Conservation (phyloP, 2,113 vertebrate genomes). For the Protomyctophum bolini region DNA sequence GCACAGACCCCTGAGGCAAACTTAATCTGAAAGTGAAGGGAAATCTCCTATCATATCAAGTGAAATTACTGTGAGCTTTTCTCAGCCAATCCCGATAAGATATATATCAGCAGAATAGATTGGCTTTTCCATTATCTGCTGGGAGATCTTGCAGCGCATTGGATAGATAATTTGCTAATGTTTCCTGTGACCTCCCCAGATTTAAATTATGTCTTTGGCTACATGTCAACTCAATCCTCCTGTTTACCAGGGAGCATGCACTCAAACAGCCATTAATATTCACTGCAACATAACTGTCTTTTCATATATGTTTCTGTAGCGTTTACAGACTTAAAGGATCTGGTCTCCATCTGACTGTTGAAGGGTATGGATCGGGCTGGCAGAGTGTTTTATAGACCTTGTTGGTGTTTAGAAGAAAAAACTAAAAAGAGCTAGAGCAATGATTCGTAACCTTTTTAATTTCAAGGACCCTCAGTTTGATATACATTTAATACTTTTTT, state of each 20-base stretch:
- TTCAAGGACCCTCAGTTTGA: too few species aligned
- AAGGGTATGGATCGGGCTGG: conserved; percentile 51
- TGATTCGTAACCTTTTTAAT: too few species aligned
- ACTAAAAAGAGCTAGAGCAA: neutral
- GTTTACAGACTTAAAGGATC: conserved; percentile 52
- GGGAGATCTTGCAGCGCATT: conserved; percentile 76
- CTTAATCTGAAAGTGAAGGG: conserved; percentile 77
- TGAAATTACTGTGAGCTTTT: conserved; percentile 77
- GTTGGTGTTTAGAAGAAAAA: conserved; percentile 50
- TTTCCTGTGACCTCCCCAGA: conserved; percentile 83
- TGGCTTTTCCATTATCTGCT: conserved; percentile 79
- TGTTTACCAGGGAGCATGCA: conserved; percentile 71
- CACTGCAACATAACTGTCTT: conserved; percentile 63
- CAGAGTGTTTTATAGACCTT: conserved; percentile 55
- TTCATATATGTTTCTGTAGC: conserved; percentile 56
- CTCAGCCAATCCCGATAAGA: conserved; percentile 78
- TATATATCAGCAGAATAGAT: conserved; percentile 81
- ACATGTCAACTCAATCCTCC: conserved; percentile 70
- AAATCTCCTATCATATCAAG: conserved; percentile 80
- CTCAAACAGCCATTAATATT: conserved; percentile 72
- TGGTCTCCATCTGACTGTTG: conserved; percentile 46
- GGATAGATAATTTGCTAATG: conserved; percentile 83
- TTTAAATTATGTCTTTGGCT: conserved; percentile 81
- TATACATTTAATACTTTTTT: too few species aligned
- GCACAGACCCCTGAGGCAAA: conserved; percentile 69